Evolutionary conservation across 2,113 vertebrate species (phyloP).

Genomic region (Saguinus imperator): DNA sequence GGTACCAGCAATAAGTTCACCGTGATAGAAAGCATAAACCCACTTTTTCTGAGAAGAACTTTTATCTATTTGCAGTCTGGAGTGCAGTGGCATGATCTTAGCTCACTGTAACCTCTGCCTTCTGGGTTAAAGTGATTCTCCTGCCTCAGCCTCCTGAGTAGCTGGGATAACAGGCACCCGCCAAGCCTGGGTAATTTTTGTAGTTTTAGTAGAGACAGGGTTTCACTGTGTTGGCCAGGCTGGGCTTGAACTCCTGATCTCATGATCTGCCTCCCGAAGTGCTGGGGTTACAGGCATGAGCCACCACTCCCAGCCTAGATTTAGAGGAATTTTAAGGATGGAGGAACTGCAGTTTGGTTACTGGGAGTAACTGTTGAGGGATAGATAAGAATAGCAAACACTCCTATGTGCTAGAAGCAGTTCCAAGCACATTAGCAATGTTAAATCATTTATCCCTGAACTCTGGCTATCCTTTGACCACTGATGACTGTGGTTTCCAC

Average conservation of each 20-base stretch:
- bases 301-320: neutral
- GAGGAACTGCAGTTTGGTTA: neutral
- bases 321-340: neutral
- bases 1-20: neutral
- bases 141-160: no score
- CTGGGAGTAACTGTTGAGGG: neutral
- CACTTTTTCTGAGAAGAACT: neutral
- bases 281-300: no score
- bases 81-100: no score
- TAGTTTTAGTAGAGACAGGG: no score
- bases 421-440: neutral
- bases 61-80: neutral
- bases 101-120: no score
- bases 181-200: no score
- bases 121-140: no score
- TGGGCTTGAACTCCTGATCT: no score
- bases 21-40: neutral
- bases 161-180: no score
- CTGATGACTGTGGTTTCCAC: neutral
- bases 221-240: no score
- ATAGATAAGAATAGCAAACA: neutral
- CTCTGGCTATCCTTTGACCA: neutral
- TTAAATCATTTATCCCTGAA: neutral
- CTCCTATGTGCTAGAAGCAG: neutral
- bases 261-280: no score